These are phyloP conservation scores for Orycteropus afer DNA, from an alignment of 2,113 vertebrate genomes.

Conservation along the genomic window DNA sequence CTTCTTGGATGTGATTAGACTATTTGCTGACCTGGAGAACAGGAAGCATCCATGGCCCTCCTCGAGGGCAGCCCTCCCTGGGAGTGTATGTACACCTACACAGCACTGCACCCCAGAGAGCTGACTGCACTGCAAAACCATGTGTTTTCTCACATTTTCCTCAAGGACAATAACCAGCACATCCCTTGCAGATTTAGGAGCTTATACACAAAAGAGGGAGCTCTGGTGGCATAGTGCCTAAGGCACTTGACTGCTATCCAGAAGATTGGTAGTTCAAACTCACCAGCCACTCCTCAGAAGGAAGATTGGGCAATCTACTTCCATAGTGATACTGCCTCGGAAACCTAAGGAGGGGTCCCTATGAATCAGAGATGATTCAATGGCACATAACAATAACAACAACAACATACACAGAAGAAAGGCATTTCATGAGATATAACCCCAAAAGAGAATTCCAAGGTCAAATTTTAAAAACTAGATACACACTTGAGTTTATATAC, in stretches of 20 bases:
- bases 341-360: too few species aligned
- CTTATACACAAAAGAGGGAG: too few species aligned
- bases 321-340: too few species aligned
- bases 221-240: too few species aligned
- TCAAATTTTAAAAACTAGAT: slow-evolving; percentile 6
- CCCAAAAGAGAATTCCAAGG: neutral
- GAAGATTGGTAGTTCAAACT: too few species aligned
- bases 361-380: too few species aligned
- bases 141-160: neutral
- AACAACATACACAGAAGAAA: neutral
- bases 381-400: too few species aligned
- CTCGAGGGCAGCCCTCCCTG: neutral
- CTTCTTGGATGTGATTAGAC: neutral
- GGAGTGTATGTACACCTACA: neutral
- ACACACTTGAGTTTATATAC: neutral
- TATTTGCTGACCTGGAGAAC: neutral
- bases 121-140: neutral
- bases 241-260: too few species aligned
- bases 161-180: neutral
- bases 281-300: too few species aligned
- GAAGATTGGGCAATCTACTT: too few species aligned
- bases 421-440: neutral
- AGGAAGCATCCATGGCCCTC: neutral
- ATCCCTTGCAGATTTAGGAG: neutral
- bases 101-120: neutral